Evolutionary conservation across 1,140 invertebrate genomes (phyloP).

Genomic region (Tetramorium simillimum): DNA sequence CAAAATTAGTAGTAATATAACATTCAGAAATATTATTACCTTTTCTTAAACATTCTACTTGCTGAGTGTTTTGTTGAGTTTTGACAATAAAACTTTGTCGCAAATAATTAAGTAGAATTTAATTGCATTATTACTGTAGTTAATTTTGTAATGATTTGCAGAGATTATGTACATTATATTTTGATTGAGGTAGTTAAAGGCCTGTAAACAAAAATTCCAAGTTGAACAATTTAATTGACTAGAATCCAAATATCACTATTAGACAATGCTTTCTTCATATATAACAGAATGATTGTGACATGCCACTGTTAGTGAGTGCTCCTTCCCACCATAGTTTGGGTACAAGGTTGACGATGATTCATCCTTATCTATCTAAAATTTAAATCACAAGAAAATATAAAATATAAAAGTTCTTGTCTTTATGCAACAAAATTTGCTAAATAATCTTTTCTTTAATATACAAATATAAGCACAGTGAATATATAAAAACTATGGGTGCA

Average conservation of each 20-base stretch:
- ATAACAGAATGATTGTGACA: slow-evolving; percentile 15
- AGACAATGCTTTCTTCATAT: neutral
- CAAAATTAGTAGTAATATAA: neutral
- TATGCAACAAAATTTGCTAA: neutral
- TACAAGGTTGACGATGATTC: slow-evolving; percentile 62
- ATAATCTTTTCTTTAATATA: neutral
- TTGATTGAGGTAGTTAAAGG: neutral
- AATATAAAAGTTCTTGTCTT: neutral
- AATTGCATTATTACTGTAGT: neutral
- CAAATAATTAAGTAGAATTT: neutral
- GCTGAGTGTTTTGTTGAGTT: neutral
- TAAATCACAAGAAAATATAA: neutral
- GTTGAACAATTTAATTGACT: neutral
- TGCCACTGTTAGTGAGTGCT: neutral
- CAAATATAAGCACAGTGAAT: neutral
- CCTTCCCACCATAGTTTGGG: slow-evolving; percentile 48
- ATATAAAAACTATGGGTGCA: neutral
- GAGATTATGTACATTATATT: neutral
- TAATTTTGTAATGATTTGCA: neutral
- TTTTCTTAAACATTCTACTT: slow-evolving; percentile 58
- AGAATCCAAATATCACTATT: neutral
- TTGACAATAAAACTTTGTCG: neutral
- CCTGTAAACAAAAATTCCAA: neutral
- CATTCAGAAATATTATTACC: slow-evolving; percentile 23
- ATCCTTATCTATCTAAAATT: slow-evolving; percentile 14